Percentiles rank a stretch among this genome's conserved stretches.
These are phyloP conservation scores for Caenorhabditis parvicauda DNA, from an alignment of 2,888 invertebrate genomes.

Conservation along the genomic window DNA sequence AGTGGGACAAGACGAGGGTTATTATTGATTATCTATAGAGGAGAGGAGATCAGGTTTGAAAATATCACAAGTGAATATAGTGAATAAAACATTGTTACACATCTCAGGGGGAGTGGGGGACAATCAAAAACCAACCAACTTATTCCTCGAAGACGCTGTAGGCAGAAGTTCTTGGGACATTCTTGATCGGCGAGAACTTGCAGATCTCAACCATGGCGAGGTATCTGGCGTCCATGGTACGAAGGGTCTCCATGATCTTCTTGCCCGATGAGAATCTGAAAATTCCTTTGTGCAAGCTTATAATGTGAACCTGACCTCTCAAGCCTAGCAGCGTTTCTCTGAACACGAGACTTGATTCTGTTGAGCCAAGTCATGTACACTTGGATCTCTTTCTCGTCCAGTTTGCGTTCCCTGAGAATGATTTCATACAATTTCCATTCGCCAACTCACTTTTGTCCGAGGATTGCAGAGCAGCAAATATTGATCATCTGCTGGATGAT, in stretches of 20 bases:
- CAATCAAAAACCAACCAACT: too few relatives aligned
- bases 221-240: neutral
- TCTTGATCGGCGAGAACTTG: too few relatives aligned
- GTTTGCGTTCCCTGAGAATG: slow-evolving; percentile 18
- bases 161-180: too few relatives aligned
- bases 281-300: neutral
- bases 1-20: too few relatives aligned
- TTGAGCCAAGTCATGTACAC: slow-evolving; percentile 18
- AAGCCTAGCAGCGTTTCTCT: slow-evolving; percentile 7
- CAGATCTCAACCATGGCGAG: too few relatives aligned
- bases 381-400: slow-evolving; percentile 2
- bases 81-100: too few relatives aligned
- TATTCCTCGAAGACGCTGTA: too few relatives aligned
- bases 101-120: too few relatives aligned
- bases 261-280: slow-evolving; percentile 51
- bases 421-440: neutral
- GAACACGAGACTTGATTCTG: slow-evolving; percentile 11
- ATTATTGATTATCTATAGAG: too few relatives aligned
- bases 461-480: slow-evolving; percentile 29
- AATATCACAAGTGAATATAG: too few relatives aligned
- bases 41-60: too few relatives aligned
- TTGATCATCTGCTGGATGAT: slow-evolving; percentile 52
- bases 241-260: slow-evolving; percentile 45
- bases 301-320: slow-evolving; percentile 5
- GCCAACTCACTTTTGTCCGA: slow-evolving; percentile 19